Evolutionary conservation across 2,113 vertebrate genomes (phyloP).

Genomic region (Arothron firmamentum): DNA sequence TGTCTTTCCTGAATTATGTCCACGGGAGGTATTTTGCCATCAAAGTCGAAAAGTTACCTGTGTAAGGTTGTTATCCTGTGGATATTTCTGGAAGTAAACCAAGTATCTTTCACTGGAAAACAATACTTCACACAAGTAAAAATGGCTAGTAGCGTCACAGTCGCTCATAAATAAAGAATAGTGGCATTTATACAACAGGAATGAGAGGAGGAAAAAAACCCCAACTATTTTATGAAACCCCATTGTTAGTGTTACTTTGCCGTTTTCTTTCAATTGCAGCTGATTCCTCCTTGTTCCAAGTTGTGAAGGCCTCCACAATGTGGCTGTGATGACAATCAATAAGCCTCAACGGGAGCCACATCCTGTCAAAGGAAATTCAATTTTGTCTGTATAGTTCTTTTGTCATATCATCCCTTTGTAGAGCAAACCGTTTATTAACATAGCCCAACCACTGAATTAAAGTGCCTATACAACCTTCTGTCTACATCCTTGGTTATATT

Average conservation of each 20-base stretch:
- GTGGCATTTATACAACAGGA: slow-evolving; percentile 60
- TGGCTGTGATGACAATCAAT: slow-evolving; percentile 77
- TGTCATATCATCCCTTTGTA: slow-evolving; percentile 73
- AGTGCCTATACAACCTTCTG: slow-evolving; percentile 42
- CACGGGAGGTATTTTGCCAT: slow-evolving; percentile 12
- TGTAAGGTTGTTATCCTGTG: slow-evolving; percentile 20
- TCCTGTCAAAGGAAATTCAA: slow-evolving; percentile 79
- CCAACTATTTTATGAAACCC: slow-evolving; percentile 55
- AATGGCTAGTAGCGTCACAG: slow-evolving; percentile 19
- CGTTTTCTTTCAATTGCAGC: slow-evolving; percentile 69
- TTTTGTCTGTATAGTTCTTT: slow-evolving; percentile 71
- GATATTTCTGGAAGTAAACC: slow-evolving; percentile 8
- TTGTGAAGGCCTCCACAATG: slow-evolving; percentile 75
- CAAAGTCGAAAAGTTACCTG: slow-evolving; percentile 17
- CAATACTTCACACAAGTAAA: slow-evolving; percentile 8
- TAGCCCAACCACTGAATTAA: slow-evolving; percentile 65
- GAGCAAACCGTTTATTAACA: slow-evolving; percentile 75
- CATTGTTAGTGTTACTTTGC: slow-evolving; percentile 65
- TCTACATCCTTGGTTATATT: slow-evolving; percentile 34
- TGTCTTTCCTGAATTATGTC: slow-evolving; percentile 31
- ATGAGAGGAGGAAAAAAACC: slow-evolving; percentile 34
- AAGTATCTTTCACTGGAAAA: no score
- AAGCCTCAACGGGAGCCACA: slow-evolving; percentile 73
- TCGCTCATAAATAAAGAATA: slow-evolving; percentile 52
- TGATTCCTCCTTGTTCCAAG: slow-evolving; percentile 70